phyloP scores from a whole-genome alignment of 2,888 invertebrate species.

The Neuroscelio doddi region DNA sequence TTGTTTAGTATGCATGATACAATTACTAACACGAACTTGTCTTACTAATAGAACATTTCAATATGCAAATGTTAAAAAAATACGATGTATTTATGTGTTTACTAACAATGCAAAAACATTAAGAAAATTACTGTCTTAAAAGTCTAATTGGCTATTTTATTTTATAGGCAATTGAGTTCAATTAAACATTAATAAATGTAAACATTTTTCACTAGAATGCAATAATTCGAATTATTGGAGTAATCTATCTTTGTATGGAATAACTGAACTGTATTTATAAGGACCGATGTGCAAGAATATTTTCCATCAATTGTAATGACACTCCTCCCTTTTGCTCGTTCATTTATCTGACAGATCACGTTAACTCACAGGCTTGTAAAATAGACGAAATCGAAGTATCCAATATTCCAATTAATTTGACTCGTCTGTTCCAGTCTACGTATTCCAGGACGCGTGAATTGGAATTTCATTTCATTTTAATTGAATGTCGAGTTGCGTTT shows the following conservation, averaged over 20 bases:
- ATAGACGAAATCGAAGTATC: slow-evolving; percentile 52
- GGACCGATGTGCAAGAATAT: slow-evolving; percentile 21
- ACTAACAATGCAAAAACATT: no score
- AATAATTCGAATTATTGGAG: not conserved
- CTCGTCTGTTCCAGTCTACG: slow-evolving; percentile 45
- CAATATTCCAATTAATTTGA: slow-evolving; percentile 57
- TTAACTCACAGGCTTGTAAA: slow-evolving; percentile 29
- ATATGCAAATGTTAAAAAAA: slow-evolving; percentile 33
- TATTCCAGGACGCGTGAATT: slow-evolving; percentile 46
- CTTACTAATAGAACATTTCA: slow-evolving; percentile 41
- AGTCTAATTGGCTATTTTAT: no score
- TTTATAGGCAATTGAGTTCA: no score
- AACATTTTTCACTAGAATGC: not conserved
- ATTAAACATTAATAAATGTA: no score
- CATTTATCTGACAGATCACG: slow-evolving; percentile 40
- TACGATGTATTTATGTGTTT: not conserved
- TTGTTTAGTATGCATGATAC: slow-evolving; percentile 47
- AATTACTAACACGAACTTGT: slow-evolving; percentile 38
- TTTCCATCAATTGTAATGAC: slow-evolving; percentile 30
- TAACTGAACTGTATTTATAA: slow-evolving; percentile 31
- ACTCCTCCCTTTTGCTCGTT: slow-evolving; percentile 42
- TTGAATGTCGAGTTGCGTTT: slow-evolving; percentile 59
- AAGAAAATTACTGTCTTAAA: no score
- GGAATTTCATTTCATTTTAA: slow-evolving; percentile 65
- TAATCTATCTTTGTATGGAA: slow-evolving; percentile 17